Evolutionary conservation across 2,113 vertebrate species (phyloP).

Genomic region (Notarius quadriscutis): DNA sequence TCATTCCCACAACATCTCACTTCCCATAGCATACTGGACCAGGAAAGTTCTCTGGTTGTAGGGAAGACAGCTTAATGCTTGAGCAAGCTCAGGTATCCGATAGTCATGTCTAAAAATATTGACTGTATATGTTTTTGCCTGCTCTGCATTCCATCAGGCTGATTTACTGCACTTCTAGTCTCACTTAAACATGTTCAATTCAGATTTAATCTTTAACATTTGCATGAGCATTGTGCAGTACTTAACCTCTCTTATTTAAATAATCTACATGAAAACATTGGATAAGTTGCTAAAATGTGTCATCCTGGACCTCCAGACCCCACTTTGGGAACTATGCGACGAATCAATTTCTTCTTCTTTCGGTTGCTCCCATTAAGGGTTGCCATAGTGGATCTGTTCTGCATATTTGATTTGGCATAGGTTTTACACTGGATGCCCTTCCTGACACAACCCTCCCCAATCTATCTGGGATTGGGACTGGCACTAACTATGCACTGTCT

Average conservation of each 20-base stretch:
- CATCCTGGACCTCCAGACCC: neutral
- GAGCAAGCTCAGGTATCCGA: neutral
- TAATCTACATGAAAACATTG: neutral
- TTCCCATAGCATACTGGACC: neutral
- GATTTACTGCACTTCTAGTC: neutral
- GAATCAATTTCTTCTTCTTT: neutral
- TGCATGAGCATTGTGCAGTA: neutral
- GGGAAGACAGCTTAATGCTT: neutral
- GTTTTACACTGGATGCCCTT: too few relatives aligned
- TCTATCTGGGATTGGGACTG: too few relatives aligned
- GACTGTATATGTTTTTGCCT: neutral
- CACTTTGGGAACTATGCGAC: neutral
- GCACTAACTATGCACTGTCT: too few relatives aligned
- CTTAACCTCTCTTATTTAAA: neutral
- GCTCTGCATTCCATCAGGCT: neutral
- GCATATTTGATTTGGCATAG: too few relatives aligned
- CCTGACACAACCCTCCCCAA: too few relatives aligned
- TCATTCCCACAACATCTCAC: neutral
- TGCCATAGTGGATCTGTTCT: too few relatives aligned
- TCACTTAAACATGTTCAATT: neutral
- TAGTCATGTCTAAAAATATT: neutral
- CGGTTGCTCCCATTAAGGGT: too few relatives aligned
- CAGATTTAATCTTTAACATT: neutral
- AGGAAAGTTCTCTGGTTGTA: slow-evolving; percentile 18
- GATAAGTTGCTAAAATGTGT: neutral